Evolutionary conservation across 2,797 vertebrate species (phyloP), one percentile per base, ranked within the genome.

Genomic region (Syndactyla subalaris): DNA sequence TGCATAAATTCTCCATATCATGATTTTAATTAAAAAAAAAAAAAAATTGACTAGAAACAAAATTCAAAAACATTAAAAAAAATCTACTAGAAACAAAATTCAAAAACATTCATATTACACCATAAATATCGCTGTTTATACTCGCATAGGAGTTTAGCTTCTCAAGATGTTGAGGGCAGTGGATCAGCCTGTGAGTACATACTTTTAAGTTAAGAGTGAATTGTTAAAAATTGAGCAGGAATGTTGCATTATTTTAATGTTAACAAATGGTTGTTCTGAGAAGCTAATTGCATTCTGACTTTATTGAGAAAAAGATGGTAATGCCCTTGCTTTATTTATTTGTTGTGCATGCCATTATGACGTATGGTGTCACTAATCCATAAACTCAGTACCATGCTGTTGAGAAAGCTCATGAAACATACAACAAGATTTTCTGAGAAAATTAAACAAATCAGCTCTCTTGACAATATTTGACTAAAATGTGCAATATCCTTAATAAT

Each of bases 111-210:
- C 68, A 45, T 89, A 65, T 73, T 78, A n/a, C 36, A 63, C 73
- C 73, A 66, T 23, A 93, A 89, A 58, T 43, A 85, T 52, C 39
- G 5, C 5, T 34, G 18, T 61, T 85, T 57, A 61, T 43, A 27
- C 18, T 88, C 7, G 18, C 1, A 2, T 55, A 70, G n/a, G 22
- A 80, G n/a, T 41, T 32, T 26, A 67, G 4, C 18, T 67, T 75
- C 58, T 58, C 29, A 30, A n/a, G 19, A 43, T 71, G 20, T 59
- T 7, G 32, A 57, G 7, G 17, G 27, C 0, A 0, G 14, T n/a
- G 14, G 15, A 23, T 26, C 23, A 63, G n/a, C 45, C 10, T 0
- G 0, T 12, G 5, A 65, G 32, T 57, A 43, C 2, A 2, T 9
- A 61, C 32, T 85, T 73, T 68, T 41, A 70, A 78, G 24, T 46